These are phyloP conservation scores for Lasioglossum baleicum DNA, from an alignment of 1,140 invertebrate species.

Conservation along the genomic window DNA sequence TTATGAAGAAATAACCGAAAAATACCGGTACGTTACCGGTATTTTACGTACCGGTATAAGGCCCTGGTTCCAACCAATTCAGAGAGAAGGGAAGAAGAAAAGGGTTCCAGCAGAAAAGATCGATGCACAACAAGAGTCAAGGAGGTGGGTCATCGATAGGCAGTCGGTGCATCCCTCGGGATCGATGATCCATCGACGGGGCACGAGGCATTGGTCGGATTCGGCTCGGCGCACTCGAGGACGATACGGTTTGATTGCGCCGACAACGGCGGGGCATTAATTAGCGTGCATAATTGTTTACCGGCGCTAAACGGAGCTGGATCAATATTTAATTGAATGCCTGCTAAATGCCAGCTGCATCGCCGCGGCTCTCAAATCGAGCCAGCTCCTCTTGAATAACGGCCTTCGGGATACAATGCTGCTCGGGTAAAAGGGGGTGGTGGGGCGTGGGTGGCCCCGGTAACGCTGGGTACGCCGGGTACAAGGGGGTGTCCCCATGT, in stretches of 20 bases:
- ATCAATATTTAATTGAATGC: constrained; percentile 80
- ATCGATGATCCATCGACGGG: constrained; percentile 55
- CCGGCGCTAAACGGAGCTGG: constrained; percentile 75
- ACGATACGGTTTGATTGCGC: constrained; percentile 74
- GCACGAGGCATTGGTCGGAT: constrained; percentile 30
- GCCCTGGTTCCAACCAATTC: too few relatives aligned
- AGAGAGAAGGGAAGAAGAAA: background rate
- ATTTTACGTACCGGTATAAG: too few relatives aligned
- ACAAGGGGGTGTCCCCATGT: constrained; percentile 27
- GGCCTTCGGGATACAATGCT: constrained; percentile 60
- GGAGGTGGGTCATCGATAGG: background rate
- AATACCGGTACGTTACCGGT: too few relatives aligned
- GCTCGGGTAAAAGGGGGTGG: constrained; percentile 15
- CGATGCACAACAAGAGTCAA: background rate
- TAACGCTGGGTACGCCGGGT: background rate
- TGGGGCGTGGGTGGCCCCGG: background rate
- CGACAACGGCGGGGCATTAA: constrained; percentile 76
- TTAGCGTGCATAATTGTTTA: constrained; percentile 80
- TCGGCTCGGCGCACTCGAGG: constrained; percentile 55
- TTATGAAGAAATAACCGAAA: too few relatives aligned
- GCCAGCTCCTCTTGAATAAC: constrained; percentile 69
- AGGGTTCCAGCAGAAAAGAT: too few relatives aligned
- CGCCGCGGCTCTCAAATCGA: constrained; percentile 73
- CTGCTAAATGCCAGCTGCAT: constrained; percentile 78
- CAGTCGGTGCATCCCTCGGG: constrained; percentile 28